Percentiles rank a stretch among this genome's conserved stretches.
These are phyloP conservation scores for Myocastor coypus DNA, from an alignment of 2,113 vertebrate species.

Conservation along the genomic window DNA sequence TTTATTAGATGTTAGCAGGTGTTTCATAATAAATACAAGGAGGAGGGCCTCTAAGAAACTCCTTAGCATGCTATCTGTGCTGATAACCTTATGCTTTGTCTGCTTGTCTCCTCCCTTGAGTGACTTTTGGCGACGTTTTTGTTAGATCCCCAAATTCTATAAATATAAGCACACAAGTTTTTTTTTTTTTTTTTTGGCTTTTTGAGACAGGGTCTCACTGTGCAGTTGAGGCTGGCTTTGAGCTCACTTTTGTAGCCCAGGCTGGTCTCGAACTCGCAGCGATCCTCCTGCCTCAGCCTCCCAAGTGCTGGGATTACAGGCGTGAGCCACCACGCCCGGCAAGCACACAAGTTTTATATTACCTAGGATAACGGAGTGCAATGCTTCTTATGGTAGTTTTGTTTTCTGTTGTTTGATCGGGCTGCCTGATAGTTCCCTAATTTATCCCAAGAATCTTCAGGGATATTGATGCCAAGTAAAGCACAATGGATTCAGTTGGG, in stretches of 20 bases:
- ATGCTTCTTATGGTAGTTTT: constrained; percentile 7
- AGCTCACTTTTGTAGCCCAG: too few relatives aligned
- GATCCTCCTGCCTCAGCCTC: too few relatives aligned
- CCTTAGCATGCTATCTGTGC: background rate
- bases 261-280: too few relatives aligned
- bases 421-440: background rate
- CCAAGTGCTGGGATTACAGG: too few relatives aligned
- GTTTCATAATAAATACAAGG: constrained; percentile 31
- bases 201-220: too few relatives aligned
- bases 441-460: constrained; percentile 4
- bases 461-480: background rate
- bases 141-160: background rate
- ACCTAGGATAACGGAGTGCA: background rate
- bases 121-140: background rate
- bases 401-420: constrained; percentile 19
- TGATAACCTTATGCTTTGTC: background rate
- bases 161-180: background rate
- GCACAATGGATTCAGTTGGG: background rate
- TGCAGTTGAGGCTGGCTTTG: too few relatives aligned
- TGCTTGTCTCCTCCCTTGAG: background rate
- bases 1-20: constrained; percentile 40
- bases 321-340: too few relatives aligned
- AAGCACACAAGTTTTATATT: background rate
- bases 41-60: background rate
- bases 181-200: too few relatives aligned